A percentile compares a stretch with the other conserved stretches of the same genome.
These are phyloP conservation scores for Cryptoleucopteryx plumbea DNA, from an alignment of 2,113 vertebrate species.

Conservation along the genomic window DNA sequence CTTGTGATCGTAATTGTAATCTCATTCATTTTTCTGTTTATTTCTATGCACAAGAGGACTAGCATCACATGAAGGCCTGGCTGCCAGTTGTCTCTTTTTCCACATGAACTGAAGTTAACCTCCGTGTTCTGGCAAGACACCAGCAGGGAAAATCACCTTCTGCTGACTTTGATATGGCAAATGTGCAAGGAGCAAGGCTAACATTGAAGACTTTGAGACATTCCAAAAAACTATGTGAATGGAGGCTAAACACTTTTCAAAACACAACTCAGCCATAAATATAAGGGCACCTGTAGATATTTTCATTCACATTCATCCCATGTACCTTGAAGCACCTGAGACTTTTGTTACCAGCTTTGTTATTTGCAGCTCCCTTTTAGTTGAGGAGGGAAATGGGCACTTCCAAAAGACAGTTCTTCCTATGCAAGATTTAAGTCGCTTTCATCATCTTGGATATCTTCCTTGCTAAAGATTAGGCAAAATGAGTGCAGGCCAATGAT, in stretches of 20 bases:
- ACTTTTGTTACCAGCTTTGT: background rate
- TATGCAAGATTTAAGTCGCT: background rate
- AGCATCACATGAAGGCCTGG: background rate
- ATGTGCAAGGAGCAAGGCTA: background rate
- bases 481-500: background rate
- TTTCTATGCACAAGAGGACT: background rate
- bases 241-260: background rate
- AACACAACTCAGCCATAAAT: background rate
- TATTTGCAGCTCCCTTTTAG: background rate
- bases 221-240: background rate
- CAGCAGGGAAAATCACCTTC: background rate
- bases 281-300: background rate
- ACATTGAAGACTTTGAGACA: background rate
- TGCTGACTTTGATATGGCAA: background rate
- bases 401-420: background rate
- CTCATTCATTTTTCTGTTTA: background rate
- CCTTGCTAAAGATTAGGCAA: background rate
- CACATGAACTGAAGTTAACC: background rate
- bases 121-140: background rate
- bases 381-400: background rate
- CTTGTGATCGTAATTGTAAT: background rate
- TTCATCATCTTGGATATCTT: background rate
- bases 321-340: background rate
- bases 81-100: background rate
- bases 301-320: background rate